A percentile compares a stretch with the other conserved stretches of the same genome.
Conservation (phyloP, 1,140 invertebrate species). For the Neuroterus valhalla region DNA sequence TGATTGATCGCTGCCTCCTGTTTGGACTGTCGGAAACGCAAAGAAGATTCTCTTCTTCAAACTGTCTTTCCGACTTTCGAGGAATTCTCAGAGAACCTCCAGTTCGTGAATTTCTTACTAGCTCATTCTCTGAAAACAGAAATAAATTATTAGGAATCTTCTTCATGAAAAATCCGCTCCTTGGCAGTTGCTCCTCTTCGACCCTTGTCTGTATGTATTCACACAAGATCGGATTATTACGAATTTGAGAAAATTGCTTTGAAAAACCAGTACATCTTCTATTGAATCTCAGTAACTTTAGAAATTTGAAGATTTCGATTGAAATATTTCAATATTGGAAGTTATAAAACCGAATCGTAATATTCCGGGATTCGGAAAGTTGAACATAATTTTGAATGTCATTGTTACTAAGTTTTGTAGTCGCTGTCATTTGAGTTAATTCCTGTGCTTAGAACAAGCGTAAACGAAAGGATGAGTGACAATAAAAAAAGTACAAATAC, state of each 20-base stretch:
- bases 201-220: not conserved
- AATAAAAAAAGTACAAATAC: conserved; percentile 35
- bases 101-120: conserved; percentile 56
- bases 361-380: no score
- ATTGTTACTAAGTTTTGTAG: conserved; percentile 5
- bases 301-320: conserved; percentile 32
- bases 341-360: no score
- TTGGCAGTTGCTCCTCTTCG: no score
- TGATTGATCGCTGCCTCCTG: conserved; percentile 3
- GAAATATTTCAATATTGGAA: no score
- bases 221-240: not conserved
- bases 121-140: conserved; percentile 63
- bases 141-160: conserved; percentile 39
- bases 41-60: conserved; percentile 38
- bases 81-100: conserved; percentile 60
- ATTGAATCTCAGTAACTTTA: not conserved
- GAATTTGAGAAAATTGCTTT: conserved; percentile 11
- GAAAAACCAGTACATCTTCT: no score
- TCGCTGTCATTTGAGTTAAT: conserved; percentile 24
- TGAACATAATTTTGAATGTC: no score
- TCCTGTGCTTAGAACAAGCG: conserved; percentile 23
- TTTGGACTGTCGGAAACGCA: conserved; percentile 13
- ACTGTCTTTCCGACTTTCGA: conserved; percentile 39
- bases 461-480: conserved; percentile 46
- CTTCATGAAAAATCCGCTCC: conserved; percentile 27